Base-by-base conservation (phyloP, 2,888 invertebrate species). In the Ceramica pisi region DNA sequence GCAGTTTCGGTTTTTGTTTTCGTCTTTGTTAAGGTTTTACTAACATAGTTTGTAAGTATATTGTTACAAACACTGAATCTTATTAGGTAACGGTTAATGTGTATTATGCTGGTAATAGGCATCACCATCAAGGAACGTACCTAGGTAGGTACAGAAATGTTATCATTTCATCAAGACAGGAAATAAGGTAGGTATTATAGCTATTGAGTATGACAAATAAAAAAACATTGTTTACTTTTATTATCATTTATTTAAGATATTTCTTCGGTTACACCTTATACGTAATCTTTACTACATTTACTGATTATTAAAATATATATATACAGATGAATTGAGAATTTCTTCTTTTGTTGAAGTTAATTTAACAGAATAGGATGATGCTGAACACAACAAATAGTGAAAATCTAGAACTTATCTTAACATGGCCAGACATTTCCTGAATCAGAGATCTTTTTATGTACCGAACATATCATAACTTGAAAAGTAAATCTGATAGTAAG, bases 221-320 rank as follows among this genome's bases (percentile, higher is more conserved):
- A 23, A 67, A 77, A 67, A 46, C 38, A 46, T 38, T 26, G 2
- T n/a, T 35, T 59, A 50, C 8, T 67, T 80, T 74, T 67, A 70
- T 69, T 73, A 74, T 76, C 62, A 69, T 85, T 86, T 85, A 85
- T 81, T 84, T 80, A 76, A 76, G 81, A 83, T 71, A 86, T 64
- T 81, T 73, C 70, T 85, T 80, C 79, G 84, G 82, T 85, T 85
- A 85, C 85, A 85, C 71, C 71, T 71, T 85, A 77, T 72, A 82
- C 73, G 75, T 75, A 65, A 81, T 70, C 38, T 76, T 84, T 71
- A 78, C 71, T 80, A 82, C 77, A 80, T 38, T 56, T 72, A 80
- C 65, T 71, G 72, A 68, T 63, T 62, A 68, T 65, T 60, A 67
- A 51, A 71, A 55, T 44, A 23, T 23, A 50, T 61, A 61, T 59